Conservation (phyloP, 2,113 vertebrate genomes). For the Corythaeola cristata region DNA sequence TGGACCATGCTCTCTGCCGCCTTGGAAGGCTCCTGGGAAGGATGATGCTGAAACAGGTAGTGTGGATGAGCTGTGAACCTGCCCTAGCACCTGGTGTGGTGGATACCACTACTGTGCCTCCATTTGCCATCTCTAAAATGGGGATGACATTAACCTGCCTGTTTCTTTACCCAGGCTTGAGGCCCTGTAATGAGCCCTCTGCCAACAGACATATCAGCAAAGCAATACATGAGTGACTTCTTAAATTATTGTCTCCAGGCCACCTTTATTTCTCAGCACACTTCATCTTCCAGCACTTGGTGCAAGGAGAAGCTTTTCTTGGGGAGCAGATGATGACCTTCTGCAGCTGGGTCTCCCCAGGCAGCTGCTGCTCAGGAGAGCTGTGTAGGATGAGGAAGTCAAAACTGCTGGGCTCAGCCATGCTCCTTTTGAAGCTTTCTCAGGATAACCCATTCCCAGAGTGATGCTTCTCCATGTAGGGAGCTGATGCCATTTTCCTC, state of each 20-base stretch:
- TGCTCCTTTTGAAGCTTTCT: not conserved
- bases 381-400: not conserved
- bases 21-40: not conserved
- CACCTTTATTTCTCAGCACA: not conserved
- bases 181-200: not conserved
- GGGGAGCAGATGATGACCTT: not conserved
- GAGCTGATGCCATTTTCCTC: not conserved
- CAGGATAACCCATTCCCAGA: not conserved
- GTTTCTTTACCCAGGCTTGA: not conserved
- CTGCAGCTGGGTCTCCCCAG: not conserved
- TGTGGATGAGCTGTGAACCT: not conserved
- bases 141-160: not conserved
- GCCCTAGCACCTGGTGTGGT: no score
- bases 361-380: not conserved
- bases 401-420: not conserved
- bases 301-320: not conserved
- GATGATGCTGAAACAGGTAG: not conserved
- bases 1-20: not conserved
- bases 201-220: not conserved
- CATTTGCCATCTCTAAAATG: not conserved
- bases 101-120: not conserved
- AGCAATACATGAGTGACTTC: not conserved
- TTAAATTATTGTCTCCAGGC: not conserved
- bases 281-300: not conserved
- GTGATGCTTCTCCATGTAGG: not conserved